phyloP scores from a whole-genome alignment of 1,140 invertebrate genomes.

The Nautilus pompilius region DNA sequence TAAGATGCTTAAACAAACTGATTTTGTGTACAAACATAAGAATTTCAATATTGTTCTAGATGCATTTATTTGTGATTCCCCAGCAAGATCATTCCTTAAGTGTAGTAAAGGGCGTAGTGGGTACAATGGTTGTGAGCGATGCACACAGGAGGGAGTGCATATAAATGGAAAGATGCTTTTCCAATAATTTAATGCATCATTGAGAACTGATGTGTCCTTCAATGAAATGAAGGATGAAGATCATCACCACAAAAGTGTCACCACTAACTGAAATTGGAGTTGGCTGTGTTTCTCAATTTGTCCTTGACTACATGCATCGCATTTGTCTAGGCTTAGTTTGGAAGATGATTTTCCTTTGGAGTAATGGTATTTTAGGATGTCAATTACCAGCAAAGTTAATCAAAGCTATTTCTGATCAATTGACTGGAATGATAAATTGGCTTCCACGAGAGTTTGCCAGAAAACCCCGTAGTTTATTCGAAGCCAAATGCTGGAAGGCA shows the following conservation, averaged over 20 bases:
- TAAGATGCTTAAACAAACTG: slow-evolving; percentile 1
- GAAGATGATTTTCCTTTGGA: slow-evolving; percentile 42
- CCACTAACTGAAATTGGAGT: slow-evolving; percentile 29
- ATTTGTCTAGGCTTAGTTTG: slow-evolving; percentile 51
- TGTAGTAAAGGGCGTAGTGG: slow-evolving; percentile 38
- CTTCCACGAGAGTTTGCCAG: slow-evolving; percentile 51
- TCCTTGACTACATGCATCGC: slow-evolving; percentile 54
- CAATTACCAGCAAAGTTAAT: slow-evolving; percentile 2
- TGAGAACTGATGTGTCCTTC: slow-evolving; percentile 27
- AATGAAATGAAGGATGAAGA: slow-evolving; percentile 32
- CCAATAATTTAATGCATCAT: slow-evolving; percentile 15
- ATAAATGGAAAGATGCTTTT: slow-evolving; percentile 22
- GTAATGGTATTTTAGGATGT: slow-evolving; percentile 12
- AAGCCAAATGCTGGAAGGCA: slow-evolving; percentile 55
- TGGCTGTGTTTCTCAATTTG: slow-evolving; percentile 43
- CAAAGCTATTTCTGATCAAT: slow-evolving; percentile 13
- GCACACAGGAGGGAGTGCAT: slow-evolving; percentile 15
- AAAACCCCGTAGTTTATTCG: slow-evolving; percentile 45
- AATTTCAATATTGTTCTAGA: slow-evolving; percentile 20
- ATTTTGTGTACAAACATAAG: slow-evolving; percentile 10
- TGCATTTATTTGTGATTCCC: slow-evolving; percentile 48
- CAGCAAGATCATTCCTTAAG: slow-evolving; percentile 52
- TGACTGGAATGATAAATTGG: slow-evolving; percentile 11
- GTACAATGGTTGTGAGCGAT: slow-evolving; percentile 27
- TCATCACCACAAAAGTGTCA: slow-evolving; percentile 35